Evolutionary conservation across 2,113 vertebrate genomes (phyloP), one percentile per base, ranked within the genome.

Genomic region (Gallinago jamesoni): DNA sequence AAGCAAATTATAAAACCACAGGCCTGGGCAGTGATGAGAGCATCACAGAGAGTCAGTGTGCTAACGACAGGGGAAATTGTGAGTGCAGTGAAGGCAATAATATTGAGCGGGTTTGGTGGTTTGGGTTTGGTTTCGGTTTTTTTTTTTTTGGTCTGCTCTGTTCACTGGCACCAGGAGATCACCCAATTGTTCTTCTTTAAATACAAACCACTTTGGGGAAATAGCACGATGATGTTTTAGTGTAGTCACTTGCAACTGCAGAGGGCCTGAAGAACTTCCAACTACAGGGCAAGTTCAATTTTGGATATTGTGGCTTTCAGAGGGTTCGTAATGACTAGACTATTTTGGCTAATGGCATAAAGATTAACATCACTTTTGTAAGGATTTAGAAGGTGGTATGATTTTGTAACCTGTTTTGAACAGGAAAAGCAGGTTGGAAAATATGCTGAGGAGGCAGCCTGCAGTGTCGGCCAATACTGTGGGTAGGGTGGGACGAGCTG

Each of bases 351-450:
- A 19, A 41, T 39, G 24, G 24, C 23, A 24, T 14, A 28, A 56
- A 84, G 68, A 62, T 60, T 24, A 80, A 37, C 35, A 47, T 39
- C 3, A 1, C 53, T 55, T 18, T 41, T 41, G 11, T 9, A 11
- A 63, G 37, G 28, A 8, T 45, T 78, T 30, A 30, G 47, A 43
- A 52, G 35, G 7, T n/a, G 28, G 24, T 45, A 6, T 63, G 75
- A 6, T 63, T 66, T 84, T 83, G 67, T 83, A 55, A 39, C 50
- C 30, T 37, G 45, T 66, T 70, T 35, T 27, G 48, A 84, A 15
- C 85, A 83, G 59, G 90, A 85, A 80, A 80, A 86, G 25, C 75
- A 85, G 70, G 41, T 70, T 95, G 64, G 43, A 76, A 76, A 16
- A 68, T 7, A 22, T 6, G 57, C 73, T 90, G 84, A 83, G 62